A percentile compares a stretch with the other conserved stretches of the same genome.
phyloP scores from a whole-genome alignment of 2,888 invertebrate species.

The Euphydryas editha region DNA sequence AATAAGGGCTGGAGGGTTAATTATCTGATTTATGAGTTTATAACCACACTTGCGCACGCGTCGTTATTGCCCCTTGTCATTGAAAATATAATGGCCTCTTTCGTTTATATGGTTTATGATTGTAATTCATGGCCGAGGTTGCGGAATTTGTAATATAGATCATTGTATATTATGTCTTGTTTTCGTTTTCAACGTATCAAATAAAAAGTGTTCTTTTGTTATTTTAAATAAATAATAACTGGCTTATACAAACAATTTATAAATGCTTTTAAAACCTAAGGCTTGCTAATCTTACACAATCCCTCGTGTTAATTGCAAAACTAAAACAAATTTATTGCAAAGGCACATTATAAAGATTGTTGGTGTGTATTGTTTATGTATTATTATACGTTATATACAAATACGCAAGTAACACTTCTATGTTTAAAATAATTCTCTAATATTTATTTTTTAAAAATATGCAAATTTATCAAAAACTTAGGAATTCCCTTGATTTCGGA shows the following conservation, averaged over 20 bases:
- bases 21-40: constrained; percentile 80
- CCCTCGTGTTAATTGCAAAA: constrained; percentile 1
- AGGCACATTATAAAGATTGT: background rate
- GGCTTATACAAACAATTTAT: background rate
- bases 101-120: constrained; percentile 31
- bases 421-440: background rate
- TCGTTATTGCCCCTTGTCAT: constrained; percentile 66
- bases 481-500: too few species aligned
- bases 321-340: constrained; percentile 2
- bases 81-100: constrained; percentile 71
- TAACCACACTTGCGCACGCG: constrained; percentile 62
- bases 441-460: too few species aligned
- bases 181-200: background rate
- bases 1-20: constrained; percentile 80
- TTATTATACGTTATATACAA: background rate
- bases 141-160: background rate
- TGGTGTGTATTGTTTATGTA: too few species aligned
- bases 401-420: background rate
- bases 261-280: background rate
- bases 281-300: background rate
- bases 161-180: background rate
- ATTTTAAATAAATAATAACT: background rate
- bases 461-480: too few species aligned
- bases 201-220: background rate
- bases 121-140: constrained; percentile 1